A percentile compares a stretch with the other conserved stretches of the same genome.
phyloP scores from a whole-genome alignment of 92 coral and sea anemone genomes.

The Zoanthus sociatus region DNA sequence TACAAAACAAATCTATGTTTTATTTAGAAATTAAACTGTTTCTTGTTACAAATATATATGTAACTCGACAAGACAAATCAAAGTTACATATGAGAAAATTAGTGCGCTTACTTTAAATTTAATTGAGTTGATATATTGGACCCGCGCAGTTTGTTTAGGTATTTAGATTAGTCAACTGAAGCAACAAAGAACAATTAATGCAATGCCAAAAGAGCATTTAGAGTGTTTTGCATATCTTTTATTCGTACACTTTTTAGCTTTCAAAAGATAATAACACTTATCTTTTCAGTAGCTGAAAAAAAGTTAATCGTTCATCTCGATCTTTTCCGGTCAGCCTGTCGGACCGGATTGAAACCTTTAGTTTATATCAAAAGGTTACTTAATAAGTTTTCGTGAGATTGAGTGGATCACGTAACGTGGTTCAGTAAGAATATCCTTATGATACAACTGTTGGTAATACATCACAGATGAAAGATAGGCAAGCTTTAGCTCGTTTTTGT shows the following conservation, averaged over 20 bases:
- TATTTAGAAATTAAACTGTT: too few relatives aligned
- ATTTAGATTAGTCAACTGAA: too few relatives aligned
- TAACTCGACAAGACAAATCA: too few relatives aligned
- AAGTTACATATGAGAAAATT: too few relatives aligned
- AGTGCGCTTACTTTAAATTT: too few relatives aligned
- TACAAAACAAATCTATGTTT: too few relatives aligned
- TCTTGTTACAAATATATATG: too few relatives aligned
- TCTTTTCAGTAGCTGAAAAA: not conserved
- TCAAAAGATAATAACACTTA: not conserved
- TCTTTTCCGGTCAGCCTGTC: not conserved
- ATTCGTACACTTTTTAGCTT: not conserved
- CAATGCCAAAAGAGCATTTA: not conserved
- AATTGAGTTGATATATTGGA: too few relatives aligned
- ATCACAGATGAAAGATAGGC: too few relatives aligned
- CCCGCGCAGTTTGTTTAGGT: too few relatives aligned
- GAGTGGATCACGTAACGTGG: not conserved
- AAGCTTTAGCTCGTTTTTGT: too few relatives aligned
- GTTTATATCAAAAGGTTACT: not conserved
- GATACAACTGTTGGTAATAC: not conserved
- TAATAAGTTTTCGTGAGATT: not conserved
- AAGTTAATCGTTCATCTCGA: not conserved
- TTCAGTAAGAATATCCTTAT: not conserved
- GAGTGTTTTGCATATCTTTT: not conserved
- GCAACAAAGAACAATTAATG: too few relatives aligned
- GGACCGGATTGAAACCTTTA: not conserved